These are phyloP conservation scores for Uropetala carovei DNA, from an alignment of 2,888 invertebrate species.

Conservation along the genomic window DNA sequence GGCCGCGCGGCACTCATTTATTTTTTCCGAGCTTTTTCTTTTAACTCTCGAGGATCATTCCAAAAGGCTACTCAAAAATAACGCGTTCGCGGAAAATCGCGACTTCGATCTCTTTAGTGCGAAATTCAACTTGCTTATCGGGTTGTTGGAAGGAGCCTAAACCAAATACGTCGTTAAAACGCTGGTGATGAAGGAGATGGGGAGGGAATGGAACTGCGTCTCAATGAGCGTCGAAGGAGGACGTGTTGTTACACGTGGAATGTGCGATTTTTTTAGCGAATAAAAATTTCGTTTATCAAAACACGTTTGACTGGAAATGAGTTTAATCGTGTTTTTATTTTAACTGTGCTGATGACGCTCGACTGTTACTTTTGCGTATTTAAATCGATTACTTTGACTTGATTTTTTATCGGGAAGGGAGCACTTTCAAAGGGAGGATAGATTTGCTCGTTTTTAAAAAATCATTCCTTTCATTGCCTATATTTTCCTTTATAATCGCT, in stretches of 20 bases:
- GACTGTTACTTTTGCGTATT: too few species aligned
- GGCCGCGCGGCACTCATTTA: not conserved
- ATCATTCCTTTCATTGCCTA: too few species aligned
- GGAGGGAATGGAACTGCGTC: not conserved
- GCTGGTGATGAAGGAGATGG: not conserved
- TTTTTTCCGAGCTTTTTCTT: slow-evolving; percentile 15
- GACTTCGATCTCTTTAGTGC: not conserved
- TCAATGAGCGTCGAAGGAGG: not conserved
- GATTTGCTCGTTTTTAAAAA: too few species aligned
- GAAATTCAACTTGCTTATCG: not conserved
- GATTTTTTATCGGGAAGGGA: too few species aligned
- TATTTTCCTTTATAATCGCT: too few species aligned
- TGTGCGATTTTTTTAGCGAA: too few species aligned
- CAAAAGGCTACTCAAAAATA: not conserved
- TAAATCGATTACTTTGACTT: too few species aligned
- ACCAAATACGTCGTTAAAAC: not conserved
- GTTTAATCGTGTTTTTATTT: too few species aligned
- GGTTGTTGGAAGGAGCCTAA: not conserved
- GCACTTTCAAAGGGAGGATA: too few species aligned
- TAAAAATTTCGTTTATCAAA: too few species aligned
- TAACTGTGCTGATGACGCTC: too few species aligned
- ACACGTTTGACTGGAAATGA: too few species aligned
- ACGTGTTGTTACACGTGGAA: not conserved
- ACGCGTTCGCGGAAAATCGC: not conserved
- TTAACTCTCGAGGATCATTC: not conserved